phyloP scores from a whole-genome alignment of 1,140 invertebrate species.

The Chelonus insularis region DNA sequence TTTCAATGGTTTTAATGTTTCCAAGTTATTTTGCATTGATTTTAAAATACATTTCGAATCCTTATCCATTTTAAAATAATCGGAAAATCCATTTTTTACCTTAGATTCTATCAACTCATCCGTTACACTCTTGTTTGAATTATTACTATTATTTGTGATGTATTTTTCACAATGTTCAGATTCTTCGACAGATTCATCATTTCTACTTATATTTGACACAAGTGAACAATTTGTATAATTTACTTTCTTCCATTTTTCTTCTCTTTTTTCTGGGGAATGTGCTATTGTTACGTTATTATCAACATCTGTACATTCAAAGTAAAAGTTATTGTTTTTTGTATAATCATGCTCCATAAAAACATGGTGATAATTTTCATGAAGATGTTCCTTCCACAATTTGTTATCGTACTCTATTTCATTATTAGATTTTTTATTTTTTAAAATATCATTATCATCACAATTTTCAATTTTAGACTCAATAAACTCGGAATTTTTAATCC shows the following conservation, averaged over 20 bases:
- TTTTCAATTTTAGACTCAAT: conserved; percentile 6
- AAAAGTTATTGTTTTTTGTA: conserved; percentile 2
- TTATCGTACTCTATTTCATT: conserved; percentile 20
- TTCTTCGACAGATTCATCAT: too few species aligned
- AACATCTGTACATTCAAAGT: not conserved
- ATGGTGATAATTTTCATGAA: not conserved
- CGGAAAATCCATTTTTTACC: too few species aligned
- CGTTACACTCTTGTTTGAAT: too few species aligned
- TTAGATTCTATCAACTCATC: too few species aligned
- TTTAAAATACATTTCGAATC: too few species aligned
- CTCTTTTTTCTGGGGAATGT: conserved; percentile 31
- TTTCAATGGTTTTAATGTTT: too few species aligned
- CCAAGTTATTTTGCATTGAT: too few species aligned
- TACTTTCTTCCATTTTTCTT: not conserved
- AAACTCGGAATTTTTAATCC: conserved; percentile 59
- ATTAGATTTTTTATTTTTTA: conserved; percentile 21
- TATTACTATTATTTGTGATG: too few species aligned
- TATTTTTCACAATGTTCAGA: too few species aligned
- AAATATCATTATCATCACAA: not conserved
- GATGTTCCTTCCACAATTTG: not conserved
- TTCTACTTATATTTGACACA: too few species aligned
- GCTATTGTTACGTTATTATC: conserved; percentile 47
- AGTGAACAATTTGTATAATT: too few species aligned
- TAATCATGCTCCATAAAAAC: conserved; percentile 39
- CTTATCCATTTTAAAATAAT: too few species aligned